Evolutionary conservation across 1,140 invertebrate species (phyloP).

Genomic region (Druon quercuslanigerum): DNA sequence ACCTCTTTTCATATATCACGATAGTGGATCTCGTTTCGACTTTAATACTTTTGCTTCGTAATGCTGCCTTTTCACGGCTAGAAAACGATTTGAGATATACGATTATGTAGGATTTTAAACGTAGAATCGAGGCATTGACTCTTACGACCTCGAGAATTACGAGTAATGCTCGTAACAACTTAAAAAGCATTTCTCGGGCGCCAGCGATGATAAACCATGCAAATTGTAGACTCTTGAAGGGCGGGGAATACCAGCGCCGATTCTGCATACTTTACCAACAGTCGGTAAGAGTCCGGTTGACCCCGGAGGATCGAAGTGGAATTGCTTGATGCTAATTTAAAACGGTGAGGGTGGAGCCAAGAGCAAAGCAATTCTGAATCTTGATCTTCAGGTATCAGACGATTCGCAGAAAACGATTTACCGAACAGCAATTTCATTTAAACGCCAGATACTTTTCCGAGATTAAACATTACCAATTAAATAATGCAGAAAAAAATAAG

Average conservation of each 20-base stretch:
- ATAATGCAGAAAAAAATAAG: no score
- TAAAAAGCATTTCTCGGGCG: slow-evolving; percentile 5
- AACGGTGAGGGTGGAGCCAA: no score
- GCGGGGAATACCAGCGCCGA: background rate
- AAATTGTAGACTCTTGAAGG: slow-evolving; percentile 3
- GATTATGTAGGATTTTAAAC: background rate
- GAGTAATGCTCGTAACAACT: slow-evolving; percentile 4
- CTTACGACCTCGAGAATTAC: slow-evolving; percentile 1
- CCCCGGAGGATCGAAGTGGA: background rate
- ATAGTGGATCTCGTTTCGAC: background rate
- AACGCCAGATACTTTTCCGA: no score
- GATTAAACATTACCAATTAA: no score
- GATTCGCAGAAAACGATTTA: no score
- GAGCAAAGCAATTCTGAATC: no score
- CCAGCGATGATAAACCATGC: slow-evolving; percentile 11
- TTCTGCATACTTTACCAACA: slow-evolving; percentile 14
- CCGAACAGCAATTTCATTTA: no score
- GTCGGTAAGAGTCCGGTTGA: background rate
- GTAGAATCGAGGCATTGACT: slow-evolving; percentile 11
- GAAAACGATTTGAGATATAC: background rate
- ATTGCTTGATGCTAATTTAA: background rate
- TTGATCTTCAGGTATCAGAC: no score
- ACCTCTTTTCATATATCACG: background rate
- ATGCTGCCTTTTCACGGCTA: slow-evolving; percentile 13
- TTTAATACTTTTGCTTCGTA: background rate